phyloP scores from a whole-genome alignment of 2,113 vertebrate species.

The Meles meles region DNA sequence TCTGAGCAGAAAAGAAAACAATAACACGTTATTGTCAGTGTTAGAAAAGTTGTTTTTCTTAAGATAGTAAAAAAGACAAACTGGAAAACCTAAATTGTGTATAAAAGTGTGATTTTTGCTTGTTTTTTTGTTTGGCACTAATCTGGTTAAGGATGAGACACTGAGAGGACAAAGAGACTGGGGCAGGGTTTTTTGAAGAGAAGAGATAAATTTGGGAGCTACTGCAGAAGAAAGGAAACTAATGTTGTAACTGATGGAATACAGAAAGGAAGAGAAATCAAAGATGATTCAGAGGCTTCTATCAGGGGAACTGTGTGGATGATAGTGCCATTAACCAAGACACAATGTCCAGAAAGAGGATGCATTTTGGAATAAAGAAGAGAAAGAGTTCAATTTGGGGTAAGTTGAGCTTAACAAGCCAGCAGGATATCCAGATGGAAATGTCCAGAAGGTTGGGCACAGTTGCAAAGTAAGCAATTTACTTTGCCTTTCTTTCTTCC shows the following conservation, averaged over 20 bases:
- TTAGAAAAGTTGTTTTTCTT: not conserved
- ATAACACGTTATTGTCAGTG: not conserved
- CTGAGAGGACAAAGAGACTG: not conserved
- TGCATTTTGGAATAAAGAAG: not conserved
- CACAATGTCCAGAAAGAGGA: not conserved
- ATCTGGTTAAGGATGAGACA: not conserved
- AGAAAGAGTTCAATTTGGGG: not conserved
- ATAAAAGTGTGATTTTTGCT: not conserved
- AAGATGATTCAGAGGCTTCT: not conserved
- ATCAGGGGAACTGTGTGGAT: not conserved
- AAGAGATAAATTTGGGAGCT: not conserved
- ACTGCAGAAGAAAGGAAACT: not conserved
- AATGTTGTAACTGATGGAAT: not conserved
- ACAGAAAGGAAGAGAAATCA: not conserved
- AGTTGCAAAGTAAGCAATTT: conserved; percentile 26
- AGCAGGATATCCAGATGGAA: conserved; percentile 44
- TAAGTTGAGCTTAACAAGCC: conserved; percentile 39
- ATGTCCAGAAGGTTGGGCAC: conserved; percentile 38
- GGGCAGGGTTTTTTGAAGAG: not conserved
- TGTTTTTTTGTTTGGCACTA: not conserved
- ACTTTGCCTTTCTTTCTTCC: conserved; percentile 42
- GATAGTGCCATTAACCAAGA: not conserved
- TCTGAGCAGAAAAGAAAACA: not conserved
- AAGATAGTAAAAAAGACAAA: not conserved
- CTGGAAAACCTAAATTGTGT: not conserved